These are phyloP conservation scores for Eurystomus gularis DNA, from an alignment of 2,113 vertebrate species.

Conservation along the genomic window DNA sequence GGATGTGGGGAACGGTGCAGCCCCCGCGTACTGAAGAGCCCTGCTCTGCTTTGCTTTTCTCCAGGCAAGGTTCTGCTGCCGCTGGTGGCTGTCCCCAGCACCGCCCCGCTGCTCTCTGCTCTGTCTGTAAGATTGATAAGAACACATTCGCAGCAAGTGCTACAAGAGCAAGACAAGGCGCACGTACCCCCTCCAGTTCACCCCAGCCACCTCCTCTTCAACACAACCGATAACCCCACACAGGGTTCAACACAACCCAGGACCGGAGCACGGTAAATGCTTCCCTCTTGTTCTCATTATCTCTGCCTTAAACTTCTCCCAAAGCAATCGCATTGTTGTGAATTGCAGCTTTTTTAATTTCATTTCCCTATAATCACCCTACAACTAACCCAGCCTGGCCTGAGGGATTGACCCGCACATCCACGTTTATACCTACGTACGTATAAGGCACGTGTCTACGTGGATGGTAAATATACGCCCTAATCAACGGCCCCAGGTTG, in stretches of 20 bases:
- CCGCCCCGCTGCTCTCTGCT: neutral
- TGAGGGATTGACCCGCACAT: fast-evolving
- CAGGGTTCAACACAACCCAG: neutral
- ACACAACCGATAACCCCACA: neutral
- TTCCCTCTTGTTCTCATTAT: neutral
- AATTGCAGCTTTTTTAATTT: neutral
- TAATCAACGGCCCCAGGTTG: too few relatives aligned
- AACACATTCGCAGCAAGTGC: fast-evolving
- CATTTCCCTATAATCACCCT: neutral
- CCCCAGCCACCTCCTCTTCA: neutral
- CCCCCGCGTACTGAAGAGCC: neutral
- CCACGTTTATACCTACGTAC: fast-evolving
- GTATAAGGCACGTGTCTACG: fast-evolving
- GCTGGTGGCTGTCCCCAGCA: neutral
- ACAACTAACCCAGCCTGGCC: neutral
- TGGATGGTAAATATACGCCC: fast-evolving
- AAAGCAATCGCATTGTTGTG: neutral
- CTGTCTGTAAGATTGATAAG: neutral
- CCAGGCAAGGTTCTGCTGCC: neutral
- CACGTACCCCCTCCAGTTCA: neutral
- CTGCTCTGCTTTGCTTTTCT: neutral
- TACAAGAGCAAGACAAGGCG: fast-evolving
- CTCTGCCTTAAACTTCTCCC: neutral
- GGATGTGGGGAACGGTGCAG: fast-evolving
- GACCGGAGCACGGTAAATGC: fast-evolving